A percentile compares a stretch with the other conserved stretches of the same genome.
phyloP scores from a whole-genome alignment of 2,888 invertebrate species.

The Meganola albula region DNA sequence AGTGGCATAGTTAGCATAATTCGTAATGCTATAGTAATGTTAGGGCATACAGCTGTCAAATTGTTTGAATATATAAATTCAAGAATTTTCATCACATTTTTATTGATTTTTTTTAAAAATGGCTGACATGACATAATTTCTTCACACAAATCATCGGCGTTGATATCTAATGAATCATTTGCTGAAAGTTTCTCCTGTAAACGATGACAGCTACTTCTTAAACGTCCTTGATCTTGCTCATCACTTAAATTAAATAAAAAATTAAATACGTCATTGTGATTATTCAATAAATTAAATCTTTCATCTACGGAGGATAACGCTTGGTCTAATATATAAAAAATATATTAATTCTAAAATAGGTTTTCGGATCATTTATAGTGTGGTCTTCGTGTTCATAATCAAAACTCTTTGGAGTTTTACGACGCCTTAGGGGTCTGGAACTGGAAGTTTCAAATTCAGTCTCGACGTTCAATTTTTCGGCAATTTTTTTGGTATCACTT shows the following conservation, averaged over 20 bases:
- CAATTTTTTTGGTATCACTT: conserved; percentile 20
- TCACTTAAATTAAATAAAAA: conserved; percentile 15
- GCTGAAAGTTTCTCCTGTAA: conserved; percentile 14
- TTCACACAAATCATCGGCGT: conserved; percentile 17
- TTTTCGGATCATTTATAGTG: conserved; percentile 19
- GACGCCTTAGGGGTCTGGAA: conserved; percentile 17
- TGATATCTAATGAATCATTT: conserved; percentile 17
- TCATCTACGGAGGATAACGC: conserved; percentile 18
- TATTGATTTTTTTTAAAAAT: conserved; percentile 14
- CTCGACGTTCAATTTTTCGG: conserved; percentile 12
- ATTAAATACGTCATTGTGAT: conserved; percentile 20
- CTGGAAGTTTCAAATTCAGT: conserved; percentile 9
- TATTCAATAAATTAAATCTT: conserved; percentile 22
- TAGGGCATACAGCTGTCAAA: conserved; percentile 18
- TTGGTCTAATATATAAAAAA: too few species aligned
- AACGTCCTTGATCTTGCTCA: conserved; percentile 18
- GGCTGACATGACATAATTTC: conserved; percentile 12
- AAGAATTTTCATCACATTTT: conserved; percentile 15
- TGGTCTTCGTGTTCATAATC: conserved; percentile 18
- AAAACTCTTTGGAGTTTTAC: conserved; percentile 17
- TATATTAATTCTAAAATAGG: too few species aligned
- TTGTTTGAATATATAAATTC: conserved; percentile 15
- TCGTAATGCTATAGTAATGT: conserved; percentile 19
- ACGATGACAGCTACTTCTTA: conserved; percentile 17
- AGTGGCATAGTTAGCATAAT: conserved; percentile 19